A percentile compares a stretch with the other conserved stretches of the same genome.
Conservation (phyloP, 2,113 vertebrate species). For the Eira barbara region DNA sequence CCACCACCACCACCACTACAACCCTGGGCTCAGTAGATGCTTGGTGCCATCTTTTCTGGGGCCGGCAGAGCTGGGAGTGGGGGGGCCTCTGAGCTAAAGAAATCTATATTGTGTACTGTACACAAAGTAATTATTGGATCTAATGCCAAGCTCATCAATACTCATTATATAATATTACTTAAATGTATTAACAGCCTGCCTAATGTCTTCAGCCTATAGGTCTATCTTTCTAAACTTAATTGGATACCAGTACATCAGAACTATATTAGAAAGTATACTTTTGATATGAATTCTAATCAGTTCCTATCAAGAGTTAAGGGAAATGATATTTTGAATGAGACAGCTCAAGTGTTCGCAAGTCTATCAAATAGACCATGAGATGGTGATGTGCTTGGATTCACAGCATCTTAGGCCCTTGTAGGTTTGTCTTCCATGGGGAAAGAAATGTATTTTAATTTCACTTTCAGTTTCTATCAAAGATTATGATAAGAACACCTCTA, state of each 20-base stretch:
- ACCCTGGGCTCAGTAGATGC: background rate
- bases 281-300: background rate
- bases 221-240: constrained; percentile 20
- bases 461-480: background rate
- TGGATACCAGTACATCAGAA: background rate
- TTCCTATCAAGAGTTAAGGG: background rate
- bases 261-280: background rate
- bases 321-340: background rate
- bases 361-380: background rate
- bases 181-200: background rate
- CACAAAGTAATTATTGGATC: background rate
- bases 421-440: background rate
- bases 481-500: background rate
- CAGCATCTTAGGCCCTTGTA: background rate
- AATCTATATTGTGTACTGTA: background rate
- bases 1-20: background rate
- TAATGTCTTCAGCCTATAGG: background rate
- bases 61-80: too few relatives aligned
- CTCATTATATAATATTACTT: background rate
- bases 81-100: background rate
- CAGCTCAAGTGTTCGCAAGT: background rate
- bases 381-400: background rate
- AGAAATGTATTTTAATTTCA: background rate
- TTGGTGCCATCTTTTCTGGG: background rate
- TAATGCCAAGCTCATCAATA: background rate